phyloP scores from a whole-genome alignment of 2,888 invertebrate genomes.

The Ectemnius lituratus region DNA sequence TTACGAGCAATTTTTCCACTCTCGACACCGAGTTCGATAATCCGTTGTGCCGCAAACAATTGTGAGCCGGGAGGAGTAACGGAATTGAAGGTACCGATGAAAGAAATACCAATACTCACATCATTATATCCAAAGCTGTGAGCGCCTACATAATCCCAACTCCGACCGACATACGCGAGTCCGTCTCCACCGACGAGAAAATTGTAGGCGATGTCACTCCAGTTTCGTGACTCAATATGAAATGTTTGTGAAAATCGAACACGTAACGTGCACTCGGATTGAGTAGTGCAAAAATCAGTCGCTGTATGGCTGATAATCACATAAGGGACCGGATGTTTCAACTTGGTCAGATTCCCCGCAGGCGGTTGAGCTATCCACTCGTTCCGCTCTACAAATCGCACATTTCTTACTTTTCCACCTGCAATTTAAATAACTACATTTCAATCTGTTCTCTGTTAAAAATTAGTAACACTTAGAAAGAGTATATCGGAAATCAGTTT shows the following conservation, averaged over 20 bases:
- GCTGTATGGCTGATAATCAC: constrained; percentile 73
- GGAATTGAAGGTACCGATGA: constrained; percentile 85
- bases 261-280: constrained; percentile 60
- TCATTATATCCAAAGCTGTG: constrained; percentile 84
- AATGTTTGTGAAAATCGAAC: constrained; percentile 68
- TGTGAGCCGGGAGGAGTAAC: constrained; percentile 67
- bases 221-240: constrained; percentile 83
- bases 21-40: constrained; percentile 83
- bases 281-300: constrained; percentile 71
- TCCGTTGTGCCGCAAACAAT: constrained; percentile 81
- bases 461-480: not conserved
- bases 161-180: constrained; percentile 85
- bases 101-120: constrained; percentile 85
- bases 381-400: constrained; percentile 80
- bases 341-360: constrained; percentile 24
- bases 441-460: not conserved
- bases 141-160: constrained; percentile 86
- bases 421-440: constrained; percentile 34
- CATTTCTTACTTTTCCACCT: constrained; percentile 52
- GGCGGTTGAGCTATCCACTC: constrained; percentile 86
- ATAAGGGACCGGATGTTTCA: constrained; percentile 69
- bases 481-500: too few relatives aligned
- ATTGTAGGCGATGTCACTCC: constrained; percentile 87
- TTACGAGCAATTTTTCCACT: constrained; percentile 81
- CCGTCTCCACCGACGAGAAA: constrained; percentile 90